Evolutionary conservation across 2,888 invertebrate genomes (phyloP).

Genomic region (Smittia sp.): DNA sequence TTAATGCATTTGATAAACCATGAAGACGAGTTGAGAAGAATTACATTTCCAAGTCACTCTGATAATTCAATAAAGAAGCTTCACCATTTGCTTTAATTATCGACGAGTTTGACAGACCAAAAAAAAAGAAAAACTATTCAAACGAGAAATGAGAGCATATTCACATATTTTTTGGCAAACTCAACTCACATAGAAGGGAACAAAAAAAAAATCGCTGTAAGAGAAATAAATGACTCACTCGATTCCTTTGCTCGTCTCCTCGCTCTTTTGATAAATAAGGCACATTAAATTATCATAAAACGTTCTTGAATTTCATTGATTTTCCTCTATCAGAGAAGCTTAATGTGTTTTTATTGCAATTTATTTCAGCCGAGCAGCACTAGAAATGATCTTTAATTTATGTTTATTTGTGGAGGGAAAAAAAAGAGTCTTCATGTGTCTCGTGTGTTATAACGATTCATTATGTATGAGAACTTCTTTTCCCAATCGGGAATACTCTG

Average conservation of each 20-base stretch:
- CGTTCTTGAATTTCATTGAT: constrained; percentile 30
- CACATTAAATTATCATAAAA: constrained; percentile 38
- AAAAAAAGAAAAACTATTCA: too few relatives aligned
- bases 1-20: constrained; percentile 7
- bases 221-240: background rate
- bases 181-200: background rate
- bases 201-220: background rate
- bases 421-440: constrained; percentile 26
- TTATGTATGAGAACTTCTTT: constrained; percentile 10
- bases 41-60: background rate
- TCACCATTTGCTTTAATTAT: background rate
- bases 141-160: too few relatives aligned
- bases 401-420: constrained; percentile 28
- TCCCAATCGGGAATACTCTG: background rate
- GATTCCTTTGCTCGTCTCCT: background rate
- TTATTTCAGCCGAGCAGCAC: constrained; percentile 12
- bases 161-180: background rate
- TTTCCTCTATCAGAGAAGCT: constrained; percentile 1
- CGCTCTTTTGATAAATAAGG: constrained; percentile 28
- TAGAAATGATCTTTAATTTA: constrained; percentile 38
- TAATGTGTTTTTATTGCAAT: constrained; percentile 9
- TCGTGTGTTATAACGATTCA: constrained; percentile 18
- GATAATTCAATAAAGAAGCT: background rate
- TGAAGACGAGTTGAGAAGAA: background rate
- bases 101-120: background rate